Evolutionary conservation across 1,140 invertebrate species (phyloP).

Genomic region (Trichonephila clavipes): DNA sequence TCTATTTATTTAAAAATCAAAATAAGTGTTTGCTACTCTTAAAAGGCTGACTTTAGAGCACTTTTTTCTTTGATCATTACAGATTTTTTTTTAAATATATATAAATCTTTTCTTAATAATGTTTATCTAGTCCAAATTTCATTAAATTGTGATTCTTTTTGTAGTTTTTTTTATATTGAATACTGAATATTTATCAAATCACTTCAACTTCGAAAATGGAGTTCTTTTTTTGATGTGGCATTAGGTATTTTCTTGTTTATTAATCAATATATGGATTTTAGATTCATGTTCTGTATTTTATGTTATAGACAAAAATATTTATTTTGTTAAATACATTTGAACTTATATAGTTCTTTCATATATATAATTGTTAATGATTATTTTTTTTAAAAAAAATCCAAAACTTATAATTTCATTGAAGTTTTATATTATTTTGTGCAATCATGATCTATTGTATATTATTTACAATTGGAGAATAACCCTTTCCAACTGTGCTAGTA

Average conservation of each 20-base stretch:
- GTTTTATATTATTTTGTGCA: no score
- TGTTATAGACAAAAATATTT: no score
- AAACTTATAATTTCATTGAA: no score
- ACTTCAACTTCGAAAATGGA: neutral
- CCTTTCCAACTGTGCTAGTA: no score
- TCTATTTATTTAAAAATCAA: neutral
- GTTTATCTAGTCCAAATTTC: neutral
- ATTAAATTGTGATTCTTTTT: neutral
- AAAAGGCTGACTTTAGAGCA: neutral
- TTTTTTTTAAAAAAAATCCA: no score
- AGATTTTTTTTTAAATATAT: neutral
- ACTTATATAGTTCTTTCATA: no score
- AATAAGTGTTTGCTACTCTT: neutral
- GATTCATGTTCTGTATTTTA: neutral
- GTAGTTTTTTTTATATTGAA: neutral
- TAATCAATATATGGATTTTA: conserved; percentile 5
- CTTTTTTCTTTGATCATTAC: neutral
- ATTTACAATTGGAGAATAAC: no score
- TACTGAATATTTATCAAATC: neutral
- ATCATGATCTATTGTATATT: no score
- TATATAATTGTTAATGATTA: no score
- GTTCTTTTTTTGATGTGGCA: neutral
- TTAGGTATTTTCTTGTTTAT: neutral
- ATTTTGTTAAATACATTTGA: no score
- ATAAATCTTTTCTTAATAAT: neutral